Evolutionary conservation across 2,797 vertebrate species (phyloP).

Genomic region (Lepus townsendii): DNA sequence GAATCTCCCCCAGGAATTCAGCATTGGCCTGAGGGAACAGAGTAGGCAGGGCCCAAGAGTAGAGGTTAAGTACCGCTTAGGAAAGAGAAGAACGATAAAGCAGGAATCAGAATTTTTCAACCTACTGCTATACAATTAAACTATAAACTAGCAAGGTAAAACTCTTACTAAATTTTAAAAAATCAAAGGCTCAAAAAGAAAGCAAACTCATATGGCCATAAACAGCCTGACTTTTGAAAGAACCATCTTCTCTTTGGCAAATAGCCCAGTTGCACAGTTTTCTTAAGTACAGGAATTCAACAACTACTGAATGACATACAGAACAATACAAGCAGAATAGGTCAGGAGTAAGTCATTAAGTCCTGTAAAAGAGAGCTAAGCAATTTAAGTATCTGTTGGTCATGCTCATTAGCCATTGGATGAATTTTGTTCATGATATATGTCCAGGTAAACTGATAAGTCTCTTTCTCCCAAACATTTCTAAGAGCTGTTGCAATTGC

Average conservation of each 20-base stretch:
- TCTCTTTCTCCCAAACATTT: neutral
- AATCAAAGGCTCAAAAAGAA: too few relatives aligned
- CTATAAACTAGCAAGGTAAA: slow-evolving; percentile 83
- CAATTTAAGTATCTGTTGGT: neutral
- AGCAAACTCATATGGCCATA: too few relatives aligned
- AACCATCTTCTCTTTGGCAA: neutral
- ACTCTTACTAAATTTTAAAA: slow-evolving; percentile 12
- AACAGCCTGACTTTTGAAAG: neutral
- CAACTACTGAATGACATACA: neutral
- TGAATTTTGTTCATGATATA: neutral
- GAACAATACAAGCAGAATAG: neutral
- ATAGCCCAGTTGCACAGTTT: neutral
- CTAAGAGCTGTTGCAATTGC: neutral
- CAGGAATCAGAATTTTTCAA: neutral
- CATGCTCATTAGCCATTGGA: neutral
- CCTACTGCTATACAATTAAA: slow-evolving; percentile 43
- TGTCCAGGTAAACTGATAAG: neutral
- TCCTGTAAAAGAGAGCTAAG: neutral
- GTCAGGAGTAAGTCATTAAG: neutral
- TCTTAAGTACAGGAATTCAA: neutral
- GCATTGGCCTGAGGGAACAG: neutral
- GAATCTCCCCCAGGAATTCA: neutral
- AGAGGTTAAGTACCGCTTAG: neutral
- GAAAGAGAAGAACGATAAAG: neutral
- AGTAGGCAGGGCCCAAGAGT: neutral